These are phyloP conservation scores for Drosophila tani DNA, from an alignment of 1,140 invertebrate genomes.

Conservation along the genomic window DNA sequence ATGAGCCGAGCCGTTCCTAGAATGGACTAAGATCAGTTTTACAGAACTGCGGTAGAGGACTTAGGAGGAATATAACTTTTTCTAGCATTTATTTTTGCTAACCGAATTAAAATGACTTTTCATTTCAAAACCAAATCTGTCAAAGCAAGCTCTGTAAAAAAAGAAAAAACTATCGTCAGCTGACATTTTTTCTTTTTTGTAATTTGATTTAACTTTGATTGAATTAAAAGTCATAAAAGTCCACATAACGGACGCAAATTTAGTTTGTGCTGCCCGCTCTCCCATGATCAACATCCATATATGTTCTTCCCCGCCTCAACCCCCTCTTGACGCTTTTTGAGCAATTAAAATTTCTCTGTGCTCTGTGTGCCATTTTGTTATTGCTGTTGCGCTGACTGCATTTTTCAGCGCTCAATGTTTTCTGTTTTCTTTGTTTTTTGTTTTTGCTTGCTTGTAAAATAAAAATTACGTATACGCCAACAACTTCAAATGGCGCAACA, in stretches of 20 bases:
- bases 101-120: slow-evolving; percentile 9
- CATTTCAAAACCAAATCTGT: slow-evolving; percentile 37
- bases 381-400: slow-evolving; percentile 53
- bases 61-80: not conserved
- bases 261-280: slow-evolving; percentile 39
- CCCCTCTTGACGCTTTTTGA: slow-evolving; percentile 59
- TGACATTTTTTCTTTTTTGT: slow-evolving; percentile 30
- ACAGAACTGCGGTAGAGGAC: not conserved
- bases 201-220: slow-evolving; percentile 74
- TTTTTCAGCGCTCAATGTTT: slow-evolving; percentile 60
- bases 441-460: slow-evolving; percentile 70
- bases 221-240: slow-evolving; percentile 73
- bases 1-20: not conserved
- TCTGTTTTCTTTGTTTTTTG: slow-evolving; percentile 43
- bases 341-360: slow-evolving; percentile 78
- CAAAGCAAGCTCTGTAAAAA: slow-evolving; percentile 37
- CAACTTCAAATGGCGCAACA: slow-evolving; percentile 78
- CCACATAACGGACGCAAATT: slow-evolving; percentile 53
- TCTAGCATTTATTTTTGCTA: not conserved
- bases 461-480: slow-evolving; percentile 81
- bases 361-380: slow-evolving; percentile 59
- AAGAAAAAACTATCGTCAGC: slow-evolving; percentile 1
- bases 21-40: not conserved
- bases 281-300: not conserved
- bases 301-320: not conserved